These are phyloP conservation scores for Drosophila novamexicana DNA, from an alignment of 1,140 invertebrate species.

Conservation along the genomic window DNA sequence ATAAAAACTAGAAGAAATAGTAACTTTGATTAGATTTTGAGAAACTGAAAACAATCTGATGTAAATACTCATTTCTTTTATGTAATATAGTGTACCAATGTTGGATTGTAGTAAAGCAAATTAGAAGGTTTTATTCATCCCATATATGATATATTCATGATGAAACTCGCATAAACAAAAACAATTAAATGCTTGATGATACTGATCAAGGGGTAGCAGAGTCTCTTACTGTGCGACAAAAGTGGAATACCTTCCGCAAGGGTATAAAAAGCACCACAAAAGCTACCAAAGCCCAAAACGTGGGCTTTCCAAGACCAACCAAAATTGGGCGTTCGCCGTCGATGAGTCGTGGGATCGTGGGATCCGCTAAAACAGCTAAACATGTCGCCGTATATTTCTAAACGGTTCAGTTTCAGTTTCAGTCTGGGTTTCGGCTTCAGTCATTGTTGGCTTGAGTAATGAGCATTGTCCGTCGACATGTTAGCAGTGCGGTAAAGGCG, in stretches of 20 bases:
- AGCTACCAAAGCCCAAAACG: conserved; percentile 18
- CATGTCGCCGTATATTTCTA: conserved; percentile 41
- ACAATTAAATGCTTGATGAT: too few species aligned
- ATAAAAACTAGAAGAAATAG: too few species aligned
- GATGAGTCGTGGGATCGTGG: conserved; percentile 56
- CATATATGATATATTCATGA: too few species aligned
- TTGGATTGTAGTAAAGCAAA: too few species aligned
- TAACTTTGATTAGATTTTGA: too few species aligned
- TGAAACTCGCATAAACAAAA: too few species aligned
- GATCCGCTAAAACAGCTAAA: conserved; percentile 34
- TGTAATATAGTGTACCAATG: too few species aligned
- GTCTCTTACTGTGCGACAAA: too few species aligned
- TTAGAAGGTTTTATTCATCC: too few species aligned
- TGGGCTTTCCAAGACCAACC: conserved; percentile 33
- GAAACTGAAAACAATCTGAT: too few species aligned
- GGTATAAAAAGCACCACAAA: conserved; percentile 10
- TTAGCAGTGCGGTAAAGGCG: conserved; percentile 40
- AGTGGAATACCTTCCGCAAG: neutral
- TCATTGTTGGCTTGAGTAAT: conserved; percentile 57
- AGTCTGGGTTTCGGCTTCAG: conserved; percentile 26
- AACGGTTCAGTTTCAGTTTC: conserved; percentile 47
- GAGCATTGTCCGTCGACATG: conserved; percentile 58
- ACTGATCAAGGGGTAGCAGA: too few species aligned
- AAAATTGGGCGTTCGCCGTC: conserved; percentile 32
- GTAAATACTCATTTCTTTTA: too few species aligned